phyloP scores from a whole-genome alignment of 2,113 vertebrate species.

The Loxodonta africana region DNA sequence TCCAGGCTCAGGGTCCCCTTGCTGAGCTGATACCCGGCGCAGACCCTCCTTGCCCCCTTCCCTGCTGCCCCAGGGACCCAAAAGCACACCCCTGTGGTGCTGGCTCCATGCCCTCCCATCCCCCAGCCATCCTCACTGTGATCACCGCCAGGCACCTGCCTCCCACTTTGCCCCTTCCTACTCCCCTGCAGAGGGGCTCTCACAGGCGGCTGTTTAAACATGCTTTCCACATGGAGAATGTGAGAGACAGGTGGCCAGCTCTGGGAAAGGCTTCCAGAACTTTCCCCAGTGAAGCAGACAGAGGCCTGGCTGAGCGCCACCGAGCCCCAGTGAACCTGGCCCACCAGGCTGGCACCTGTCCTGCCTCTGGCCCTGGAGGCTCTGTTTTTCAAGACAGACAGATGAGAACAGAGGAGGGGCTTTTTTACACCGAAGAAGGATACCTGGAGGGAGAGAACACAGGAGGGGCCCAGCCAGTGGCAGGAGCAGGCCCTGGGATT shows the following conservation, averaged over 20 bases:
- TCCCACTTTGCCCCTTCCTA: no score
- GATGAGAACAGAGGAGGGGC: not conserved
- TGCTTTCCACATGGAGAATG: not conserved
- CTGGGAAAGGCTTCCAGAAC: not conserved
- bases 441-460: not conserved
- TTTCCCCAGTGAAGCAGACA: not conserved
- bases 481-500: no score
- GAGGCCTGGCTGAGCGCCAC: not conserved
- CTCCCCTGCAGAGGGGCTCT: no score
- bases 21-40: not conserved
- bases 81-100: rapidly evolving
- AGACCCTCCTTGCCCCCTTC: not conserved
- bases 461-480: no score
- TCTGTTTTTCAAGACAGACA: not conserved
- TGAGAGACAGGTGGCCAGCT: not conserved
- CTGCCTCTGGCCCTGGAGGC: not conserved
- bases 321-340: not conserved
- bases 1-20: not conserved
- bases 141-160: not conserved
- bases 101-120: rapidly evolving
- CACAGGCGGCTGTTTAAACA: no score
- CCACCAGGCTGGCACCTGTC: not conserved
- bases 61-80: not conserved
- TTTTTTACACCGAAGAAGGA: not conserved
- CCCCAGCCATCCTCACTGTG: not conserved